These are phyloP conservation scores for Petrophora chlorosata DNA, from an alignment of 2,888 invertebrate genomes.

Conservation along the genomic window DNA sequence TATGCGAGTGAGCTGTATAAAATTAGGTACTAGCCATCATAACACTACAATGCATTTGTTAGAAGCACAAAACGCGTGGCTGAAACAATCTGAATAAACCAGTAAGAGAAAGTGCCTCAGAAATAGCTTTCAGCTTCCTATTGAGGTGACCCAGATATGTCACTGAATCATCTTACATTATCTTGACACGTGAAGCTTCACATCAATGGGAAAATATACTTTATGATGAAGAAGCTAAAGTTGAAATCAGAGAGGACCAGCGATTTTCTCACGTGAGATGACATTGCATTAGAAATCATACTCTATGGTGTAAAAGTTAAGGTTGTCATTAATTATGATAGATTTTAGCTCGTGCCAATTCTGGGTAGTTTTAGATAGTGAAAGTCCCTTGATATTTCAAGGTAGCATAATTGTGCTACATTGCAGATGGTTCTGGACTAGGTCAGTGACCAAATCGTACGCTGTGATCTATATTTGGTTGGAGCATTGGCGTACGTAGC, in stretches of 20 bases:
- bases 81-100: constrained; percentile 1
- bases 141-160: constrained; percentile 31
- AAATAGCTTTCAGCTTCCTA: constrained; percentile 18
- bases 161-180: constrained; percentile 18
- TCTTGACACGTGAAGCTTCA: constrained; percentile 14
- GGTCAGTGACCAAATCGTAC: constrained; percentile 25
- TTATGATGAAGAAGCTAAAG: not conserved
- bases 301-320: not conserved
- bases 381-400: constrained; percentile 32
- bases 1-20: no score
- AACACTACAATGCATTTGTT: no score
- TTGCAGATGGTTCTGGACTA: not conserved
- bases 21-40: no score
- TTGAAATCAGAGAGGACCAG: constrained; percentile 17
- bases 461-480: not conserved
- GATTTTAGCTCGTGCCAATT: constrained; percentile 33
- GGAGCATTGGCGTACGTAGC: not conserved
- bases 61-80: not conserved
- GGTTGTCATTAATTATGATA: constrained; percentile 9
- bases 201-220: constrained; percentile 4
- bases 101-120: constrained; percentile 25
- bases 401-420: constrained; percentile 20
- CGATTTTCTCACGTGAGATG: no score
- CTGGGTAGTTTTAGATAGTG: constrained; percentile 33
- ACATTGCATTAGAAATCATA: constrained; percentile 1